These are phyloP conservation scores for Plectus sambesii DNA, from an alignment of 1,140 invertebrate species.

Conservation along the genomic window DNA sequence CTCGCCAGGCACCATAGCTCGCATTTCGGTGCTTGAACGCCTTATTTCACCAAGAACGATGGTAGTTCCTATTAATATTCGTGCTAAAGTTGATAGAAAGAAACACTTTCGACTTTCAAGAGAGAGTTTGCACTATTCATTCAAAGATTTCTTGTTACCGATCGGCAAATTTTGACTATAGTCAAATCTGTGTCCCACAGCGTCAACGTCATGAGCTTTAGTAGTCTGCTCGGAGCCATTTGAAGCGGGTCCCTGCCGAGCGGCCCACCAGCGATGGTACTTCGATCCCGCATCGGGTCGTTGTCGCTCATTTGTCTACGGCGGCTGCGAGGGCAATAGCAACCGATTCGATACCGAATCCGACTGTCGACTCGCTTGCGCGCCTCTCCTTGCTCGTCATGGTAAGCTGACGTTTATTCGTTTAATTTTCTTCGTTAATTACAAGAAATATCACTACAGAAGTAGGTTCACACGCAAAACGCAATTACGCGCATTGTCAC, in stretches of 20 bases:
- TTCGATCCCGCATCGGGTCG: constrained; percentile 68
- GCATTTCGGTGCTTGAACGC: too few species aligned
- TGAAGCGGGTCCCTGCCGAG: constrained; percentile 66
- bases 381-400: too few species aligned
- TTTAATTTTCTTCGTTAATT: too few species aligned
- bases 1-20: too few species aligned
- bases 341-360: constrained; percentile 68
- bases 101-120: background rate
- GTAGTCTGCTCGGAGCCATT: constrained; percentile 59
- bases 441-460: too few species aligned
- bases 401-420: too few species aligned
- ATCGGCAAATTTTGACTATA: background rate
- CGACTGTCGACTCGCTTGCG: too few species aligned
- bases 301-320: constrained; percentile 75
- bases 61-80: constrained; percentile 15
- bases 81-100: background rate
- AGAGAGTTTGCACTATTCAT: constrained; percentile 1
- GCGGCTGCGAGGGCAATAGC: constrained; percentile 69
- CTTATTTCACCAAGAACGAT: too few species aligned
- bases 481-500: too few species aligned
- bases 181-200: background rate
- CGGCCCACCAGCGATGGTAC: constrained; percentile 61
- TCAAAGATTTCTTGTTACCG: constrained; percentile 5
- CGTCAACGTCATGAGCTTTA: constrained; percentile 15
- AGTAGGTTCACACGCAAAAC: too few species aligned